Evolutionary conservation across 2,888 invertebrate species (phyloP).

Genomic region (Coecobrya sp.): DNA sequence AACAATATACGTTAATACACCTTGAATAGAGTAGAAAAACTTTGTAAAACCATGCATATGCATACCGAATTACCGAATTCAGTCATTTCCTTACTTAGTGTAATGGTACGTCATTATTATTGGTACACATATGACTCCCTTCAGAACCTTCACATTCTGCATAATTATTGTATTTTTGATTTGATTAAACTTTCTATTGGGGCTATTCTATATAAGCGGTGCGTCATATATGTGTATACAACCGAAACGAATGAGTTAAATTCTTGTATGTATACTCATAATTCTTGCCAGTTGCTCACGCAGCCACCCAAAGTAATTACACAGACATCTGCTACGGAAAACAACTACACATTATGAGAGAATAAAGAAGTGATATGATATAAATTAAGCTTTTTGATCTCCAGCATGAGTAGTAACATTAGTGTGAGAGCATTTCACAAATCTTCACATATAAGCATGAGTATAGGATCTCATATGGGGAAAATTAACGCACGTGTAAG

Average conservation of each 20-base stretch:
- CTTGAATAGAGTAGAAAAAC: too few species aligned
- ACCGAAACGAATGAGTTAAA: too few species aligned
- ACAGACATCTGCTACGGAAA: slow-evolving; percentile 17
- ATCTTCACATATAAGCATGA: background rate
- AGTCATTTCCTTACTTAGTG: too few species aligned
- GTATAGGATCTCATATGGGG: slow-evolving; percentile 41
- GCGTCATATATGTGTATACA: too few species aligned
- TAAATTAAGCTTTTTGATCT: background rate
- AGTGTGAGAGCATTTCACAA: background rate
- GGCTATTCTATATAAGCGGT: too few species aligned
- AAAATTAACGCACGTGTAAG: slow-evolving; percentile 56
- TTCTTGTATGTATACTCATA: too few species aligned
- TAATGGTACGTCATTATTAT: background rate
- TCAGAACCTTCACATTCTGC: background rate
- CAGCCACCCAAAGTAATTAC: slow-evolving; percentile 21
- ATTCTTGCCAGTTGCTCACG: too few species aligned
- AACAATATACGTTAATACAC: too few species aligned
- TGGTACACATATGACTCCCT: background rate
- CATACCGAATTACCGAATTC: too few species aligned
- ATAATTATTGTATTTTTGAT: slow-evolving; percentile 2
- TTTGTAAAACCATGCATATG: too few species aligned
- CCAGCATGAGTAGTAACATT: background rate
- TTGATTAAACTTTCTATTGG: slow-evolving; percentile 3
- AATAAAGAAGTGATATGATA: background rate
- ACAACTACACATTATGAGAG: background rate